Evolutionary conservation across 2,888 invertebrate genomes (phyloP).

Genomic region (Tipula confusa): DNA sequence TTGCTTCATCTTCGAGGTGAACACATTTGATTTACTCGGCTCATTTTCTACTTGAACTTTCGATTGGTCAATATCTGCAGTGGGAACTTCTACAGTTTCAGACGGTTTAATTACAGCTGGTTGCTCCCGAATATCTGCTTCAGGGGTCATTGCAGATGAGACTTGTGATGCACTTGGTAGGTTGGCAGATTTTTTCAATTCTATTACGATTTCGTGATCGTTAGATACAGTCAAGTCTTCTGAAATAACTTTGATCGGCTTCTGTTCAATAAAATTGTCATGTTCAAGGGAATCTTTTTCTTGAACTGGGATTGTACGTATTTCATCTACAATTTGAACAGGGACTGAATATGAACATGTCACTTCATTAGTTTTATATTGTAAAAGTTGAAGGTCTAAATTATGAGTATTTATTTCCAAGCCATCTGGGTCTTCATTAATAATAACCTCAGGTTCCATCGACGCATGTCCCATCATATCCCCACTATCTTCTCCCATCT

Average conservation of each 20-base stretch:
- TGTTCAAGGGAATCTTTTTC: not conserved
- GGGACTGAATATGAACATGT: not conserved
- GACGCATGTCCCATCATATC: not conserved
- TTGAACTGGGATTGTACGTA: not conserved
- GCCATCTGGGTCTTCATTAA: not conserved
- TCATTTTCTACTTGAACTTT: not conserved
- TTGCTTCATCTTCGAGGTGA: not conserved
- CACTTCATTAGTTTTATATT: not conserved
- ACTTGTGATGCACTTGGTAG: not conserved
- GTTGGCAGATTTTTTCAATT: not conserved
- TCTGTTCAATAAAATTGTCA: not conserved
- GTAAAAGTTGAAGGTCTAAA: not conserved
- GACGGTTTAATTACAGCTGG: not conserved
- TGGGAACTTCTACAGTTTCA: not conserved
- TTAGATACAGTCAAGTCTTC: not conserved
- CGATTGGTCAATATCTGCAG: not conserved
- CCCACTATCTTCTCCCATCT: not conserved
- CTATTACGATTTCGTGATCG: not conserved
- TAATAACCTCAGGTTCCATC: not conserved
- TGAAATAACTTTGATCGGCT: not conserved
- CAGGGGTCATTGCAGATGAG: not conserved
- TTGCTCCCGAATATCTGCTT: not conserved
- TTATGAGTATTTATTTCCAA: not conserved
- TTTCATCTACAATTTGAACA: not conserved
- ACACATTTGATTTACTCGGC: not conserved